Percentiles rank a stretch among this genome's conserved stretches.
Conservation (phyloP, 2,113 vertebrate genomes). For the Corynorhinus townsendii region DNA sequence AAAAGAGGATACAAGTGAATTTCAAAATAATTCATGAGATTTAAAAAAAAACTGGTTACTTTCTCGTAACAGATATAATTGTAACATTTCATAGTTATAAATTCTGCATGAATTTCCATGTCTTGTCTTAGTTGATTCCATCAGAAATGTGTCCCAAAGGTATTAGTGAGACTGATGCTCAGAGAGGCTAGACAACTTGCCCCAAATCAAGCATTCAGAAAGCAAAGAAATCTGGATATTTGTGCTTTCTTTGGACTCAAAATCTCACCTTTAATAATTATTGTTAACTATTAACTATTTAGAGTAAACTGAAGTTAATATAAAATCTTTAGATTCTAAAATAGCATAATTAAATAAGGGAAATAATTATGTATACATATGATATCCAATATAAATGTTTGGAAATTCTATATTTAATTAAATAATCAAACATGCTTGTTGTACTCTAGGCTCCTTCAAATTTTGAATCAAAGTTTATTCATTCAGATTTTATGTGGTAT, state of each 20-base stretch:
- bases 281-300: neutral
- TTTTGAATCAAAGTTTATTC: slow-evolving; percentile 9
- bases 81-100: neutral
- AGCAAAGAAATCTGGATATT: neutral
- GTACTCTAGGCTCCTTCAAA: neutral
- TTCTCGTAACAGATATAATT: neutral
- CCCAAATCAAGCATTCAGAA: neutral
- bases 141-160: neutral
- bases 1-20: neutral
- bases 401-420: neutral
- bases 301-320: neutral
- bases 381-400: neutral
- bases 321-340: neutral
- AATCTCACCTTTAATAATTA: neutral
- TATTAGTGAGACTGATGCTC: neutral
- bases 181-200: neutral
- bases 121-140: neutral
- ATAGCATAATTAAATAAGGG: neutral
- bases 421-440: neutral
- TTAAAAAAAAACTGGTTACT: neutral
- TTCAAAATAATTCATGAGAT: neutral
- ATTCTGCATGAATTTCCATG: neutral
- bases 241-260: neutral
- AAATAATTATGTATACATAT: neutral
- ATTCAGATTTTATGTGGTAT: neutral